Evolutionary conservation across 2,797 vertebrate species (phyloP), one percentile per base, ranked within the genome.

Genomic region (Acipenser ruthenus): DNA sequence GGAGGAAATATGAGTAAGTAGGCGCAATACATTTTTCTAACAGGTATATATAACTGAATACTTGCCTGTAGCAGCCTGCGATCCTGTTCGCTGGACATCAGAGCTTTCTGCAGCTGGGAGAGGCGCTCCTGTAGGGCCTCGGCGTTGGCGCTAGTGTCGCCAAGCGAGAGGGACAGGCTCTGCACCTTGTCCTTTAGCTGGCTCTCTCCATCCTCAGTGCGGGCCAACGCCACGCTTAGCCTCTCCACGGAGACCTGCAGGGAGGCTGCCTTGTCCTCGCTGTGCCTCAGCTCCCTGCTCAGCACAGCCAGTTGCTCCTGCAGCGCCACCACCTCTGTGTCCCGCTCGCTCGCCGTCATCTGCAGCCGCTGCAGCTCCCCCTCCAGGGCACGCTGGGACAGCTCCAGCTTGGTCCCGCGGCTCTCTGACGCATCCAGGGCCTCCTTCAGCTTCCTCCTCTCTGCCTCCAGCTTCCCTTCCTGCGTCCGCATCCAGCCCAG

Each of bases 51-150:
- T 37, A 37, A 7, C n/a, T 10, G 52, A 6, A 55, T 6, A 23
- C 49, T 62, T 82, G 91, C 92, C 90, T 93, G 92, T 68, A 92
- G 72, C 70, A 84, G 75, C 68, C 83, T 79, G 58, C 87, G 81
- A 67, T 93, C 89, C 23, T 86, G 83, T 77, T 92, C 87, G 0
- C 87, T 86, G 68, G 80, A 78, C 1, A 77, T 80, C 71, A 93
- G 77, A 9, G 81, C 81, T 60, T 79, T 82, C 74, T 90, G 88
- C 53, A 92, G 83, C 73, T 87, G 84, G 6, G 68, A 67, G 10
- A 80, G 69, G 68, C 89, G 85, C 68, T 92, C 88, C 73, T 88
- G 85, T 37, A 89, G 77, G 50, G 74, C 70, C 50, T 72, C 83
- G 0, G 74, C 78, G 51, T 75, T 80, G 69, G 37, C 65, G 12